Conservation (phyloP, 2,113 vertebrate genomes). For the Peromyscus polionotus region DNA sequence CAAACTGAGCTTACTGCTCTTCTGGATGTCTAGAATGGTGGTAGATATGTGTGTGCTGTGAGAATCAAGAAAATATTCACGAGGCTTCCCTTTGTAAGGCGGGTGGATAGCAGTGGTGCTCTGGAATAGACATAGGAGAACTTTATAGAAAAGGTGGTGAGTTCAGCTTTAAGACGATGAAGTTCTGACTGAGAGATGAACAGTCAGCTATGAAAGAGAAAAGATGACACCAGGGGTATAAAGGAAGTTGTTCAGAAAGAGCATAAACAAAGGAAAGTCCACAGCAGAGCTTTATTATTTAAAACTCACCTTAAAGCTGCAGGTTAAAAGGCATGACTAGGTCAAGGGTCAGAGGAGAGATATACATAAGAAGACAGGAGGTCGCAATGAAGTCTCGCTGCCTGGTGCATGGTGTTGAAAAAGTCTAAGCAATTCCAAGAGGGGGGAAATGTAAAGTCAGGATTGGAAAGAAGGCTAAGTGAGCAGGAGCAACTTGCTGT, state of each 20-base stretch:
- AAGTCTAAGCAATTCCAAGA: not conserved
- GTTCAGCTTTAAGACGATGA: not conserved
- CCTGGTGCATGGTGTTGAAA: not conserved
- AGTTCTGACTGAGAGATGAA: not conserved
- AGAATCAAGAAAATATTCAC: not conserved
- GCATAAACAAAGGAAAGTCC: not conserved
- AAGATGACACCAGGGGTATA: not conserved
- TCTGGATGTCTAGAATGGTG: not conserved
- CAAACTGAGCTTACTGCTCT: not conserved
- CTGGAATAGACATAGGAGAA: not conserved
- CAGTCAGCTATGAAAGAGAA: not conserved
- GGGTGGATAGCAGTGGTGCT: not conserved
- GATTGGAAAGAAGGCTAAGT: not conserved
- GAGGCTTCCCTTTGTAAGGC: not conserved
- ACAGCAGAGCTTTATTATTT: not conserved
- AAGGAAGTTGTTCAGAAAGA: not conserved
- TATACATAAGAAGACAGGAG: not conserved
- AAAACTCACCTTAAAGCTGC: not conserved
- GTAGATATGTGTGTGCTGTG: not conserved
- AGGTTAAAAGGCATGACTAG: not conserved
- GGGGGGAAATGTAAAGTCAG: not conserved
- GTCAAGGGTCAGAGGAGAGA: not conserved
- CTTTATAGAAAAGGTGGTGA: not conserved
- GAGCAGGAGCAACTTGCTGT: rapidly evolving
- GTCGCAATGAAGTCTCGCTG: not conserved